Percentiles rank a stretch among this genome's conserved stretches.
These are phyloP conservation scores for Pandemis corylana DNA, from an alignment of 2,888 invertebrate species.

Conservation along the genomic window DNA sequence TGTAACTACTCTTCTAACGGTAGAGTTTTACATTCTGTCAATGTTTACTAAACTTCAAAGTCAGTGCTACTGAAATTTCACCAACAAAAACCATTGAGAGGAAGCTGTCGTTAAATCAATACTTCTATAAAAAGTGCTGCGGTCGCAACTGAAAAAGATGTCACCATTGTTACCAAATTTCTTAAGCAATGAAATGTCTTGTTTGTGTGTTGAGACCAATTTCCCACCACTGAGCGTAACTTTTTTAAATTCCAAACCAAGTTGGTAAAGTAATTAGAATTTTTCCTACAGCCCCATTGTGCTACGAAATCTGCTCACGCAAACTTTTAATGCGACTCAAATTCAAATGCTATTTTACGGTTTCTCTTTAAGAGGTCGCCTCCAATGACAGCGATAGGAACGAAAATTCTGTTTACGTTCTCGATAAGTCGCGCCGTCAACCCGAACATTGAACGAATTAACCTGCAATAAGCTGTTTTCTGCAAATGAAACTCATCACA, in stretches of 20 bases:
- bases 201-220: slow-evolving; percentile 57
- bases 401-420: slow-evolving; percentile 7
- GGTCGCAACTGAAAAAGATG: slow-evolving; percentile 10
- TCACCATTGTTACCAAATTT: slow-evolving; percentile 8
- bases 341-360: slow-evolving; percentile 80
- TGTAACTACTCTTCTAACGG: too few species aligned
- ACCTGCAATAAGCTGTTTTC: background rate
- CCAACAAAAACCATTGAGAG: slow-evolving; percentile 1
- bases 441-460: background rate
- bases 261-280: slow-evolving; percentile 81
- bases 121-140: slow-evolving; percentile 4
- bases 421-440: slow-evolving; percentile 4
- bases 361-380: slow-evolving; percentile 71
- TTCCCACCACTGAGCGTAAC: slow-evolving; percentile 63
- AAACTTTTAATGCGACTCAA: slow-evolving; percentile 83
- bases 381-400: slow-evolving; percentile 62
- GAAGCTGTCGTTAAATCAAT: background rate
- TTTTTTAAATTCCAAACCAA: slow-evolving; percentile 76
- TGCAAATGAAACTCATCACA: background rate
- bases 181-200: slow-evolving; percentile 22
- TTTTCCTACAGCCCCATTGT: slow-evolving; percentile 81
- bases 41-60: slow-evolving; percentile 1
- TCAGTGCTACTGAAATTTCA: background rate
- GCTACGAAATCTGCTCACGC: slow-evolving; percentile 75
- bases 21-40: background rate